Base-by-base conservation (phyloP, 2,113 vertebrate genomes). In the Mormyrus lacerda region DNA sequence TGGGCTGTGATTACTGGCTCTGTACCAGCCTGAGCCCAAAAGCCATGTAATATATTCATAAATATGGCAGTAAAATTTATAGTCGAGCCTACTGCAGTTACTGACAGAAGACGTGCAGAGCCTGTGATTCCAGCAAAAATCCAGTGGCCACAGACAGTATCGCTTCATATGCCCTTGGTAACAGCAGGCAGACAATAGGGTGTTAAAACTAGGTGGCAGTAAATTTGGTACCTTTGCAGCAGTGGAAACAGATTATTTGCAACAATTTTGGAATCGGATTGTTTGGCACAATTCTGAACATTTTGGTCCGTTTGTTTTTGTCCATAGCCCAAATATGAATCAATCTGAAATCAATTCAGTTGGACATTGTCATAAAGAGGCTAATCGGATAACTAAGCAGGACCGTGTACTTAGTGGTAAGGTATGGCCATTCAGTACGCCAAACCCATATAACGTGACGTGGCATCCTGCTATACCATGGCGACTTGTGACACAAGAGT, bases 371-470 rank as follows among this genome's bases (percentile, higher is more conserved):
- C 31, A 50, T 88, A 2, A 55, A 85, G 79, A 47, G 86, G 58
- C 21, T 11, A 89, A 90, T 90, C 89, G 89, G 92, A 93, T 93
- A 90, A 93, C 87, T 31, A 42, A 79, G 44, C n/a, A 51, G 85
- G 24, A 51, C 47, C 17, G 87, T 88, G 35, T 10, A n/a, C 21
- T 47, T 17, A 79, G 73, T 88, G 91, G 92, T 89, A 89, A 90
- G 91, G 92, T 91, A 92, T 90, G 89, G 91, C 91, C 91, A 91
- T 88, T 94, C 91, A 91, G 91, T 86, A 89, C 92, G 90, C 87
- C 45, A 89, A 92, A 89, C 89, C 53, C 58, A 91, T 89, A 89
- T 88, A 39, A 90, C 53, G 65, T 84, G 51, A 69, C 89, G 90
- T 92, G 45, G 79, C 87, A 90, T 91, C 79, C 90, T 91, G 90